Conservation (phyloP, 30 jellyfish, hydroid and myxozoan species). For the Pseudorhiza aurosa region DNA sequence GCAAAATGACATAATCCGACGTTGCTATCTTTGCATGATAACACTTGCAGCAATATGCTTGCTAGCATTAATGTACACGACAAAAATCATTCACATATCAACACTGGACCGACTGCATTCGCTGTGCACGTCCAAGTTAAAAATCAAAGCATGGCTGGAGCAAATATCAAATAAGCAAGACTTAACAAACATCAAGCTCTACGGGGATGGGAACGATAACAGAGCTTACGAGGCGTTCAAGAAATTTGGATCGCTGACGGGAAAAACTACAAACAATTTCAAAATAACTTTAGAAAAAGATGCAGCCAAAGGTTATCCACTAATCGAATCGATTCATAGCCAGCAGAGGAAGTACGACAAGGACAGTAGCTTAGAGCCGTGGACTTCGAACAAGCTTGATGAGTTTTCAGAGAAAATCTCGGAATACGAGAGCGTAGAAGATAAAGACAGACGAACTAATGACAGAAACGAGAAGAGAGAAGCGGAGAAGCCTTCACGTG, state of each 20-base stretch:
- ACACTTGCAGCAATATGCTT: slow-evolving; percentile 27
- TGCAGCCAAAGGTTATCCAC: neutral
- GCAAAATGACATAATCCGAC: slow-evolving; percentile 34
- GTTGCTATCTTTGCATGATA: slow-evolving; percentile 36
- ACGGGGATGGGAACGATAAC: slow-evolving; percentile 6
- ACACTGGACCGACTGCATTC: slow-evolving; percentile 1
- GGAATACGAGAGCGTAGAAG: neutral
- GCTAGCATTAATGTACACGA: slow-evolving; percentile 45
- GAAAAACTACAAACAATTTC: neutral
- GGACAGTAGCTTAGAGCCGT: neutral
- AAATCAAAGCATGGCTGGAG: slow-evolving; percentile 45
- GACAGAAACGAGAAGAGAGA: neutral
- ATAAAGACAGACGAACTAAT: too few species aligned
- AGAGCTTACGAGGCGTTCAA: neutral
- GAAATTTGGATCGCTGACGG: neutral
- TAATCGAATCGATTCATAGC: neutral
- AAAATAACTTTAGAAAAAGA: neutral
- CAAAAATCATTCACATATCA: slow-evolving; percentile 19
- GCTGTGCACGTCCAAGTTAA: slow-evolving; percentile 22
- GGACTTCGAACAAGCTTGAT: neutral
- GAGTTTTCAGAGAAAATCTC: slow-evolving; percentile 4
- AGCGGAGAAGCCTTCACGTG: neutral
- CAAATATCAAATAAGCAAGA: slow-evolving; percentile 26
- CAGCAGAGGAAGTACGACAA: neutral
- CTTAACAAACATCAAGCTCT: slow-evolving; percentile 1